Percentiles rank a stretch among this genome's conserved stretches.
These are phyloP conservation scores for Achatina immaculata DNA, from an alignment of 1,140 invertebrate species.

Conservation along the genomic window DNA sequence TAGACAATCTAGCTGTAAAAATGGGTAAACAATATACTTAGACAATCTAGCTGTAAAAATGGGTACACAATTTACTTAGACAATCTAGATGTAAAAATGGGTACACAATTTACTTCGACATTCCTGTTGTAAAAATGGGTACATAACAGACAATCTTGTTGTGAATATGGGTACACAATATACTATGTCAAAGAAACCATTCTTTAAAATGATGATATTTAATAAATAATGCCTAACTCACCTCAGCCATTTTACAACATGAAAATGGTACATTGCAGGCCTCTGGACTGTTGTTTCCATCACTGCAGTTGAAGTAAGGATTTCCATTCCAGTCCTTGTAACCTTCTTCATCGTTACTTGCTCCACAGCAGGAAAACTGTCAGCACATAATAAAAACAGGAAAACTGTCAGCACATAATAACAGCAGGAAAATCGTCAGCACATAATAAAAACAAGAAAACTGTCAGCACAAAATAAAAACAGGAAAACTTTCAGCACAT, in stretches of 20 bases:
- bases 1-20: too few species aligned
- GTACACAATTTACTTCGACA: too few species aligned
- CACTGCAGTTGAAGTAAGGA: constrained; percentile 85
- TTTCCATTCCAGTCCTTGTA: constrained; percentile 95
- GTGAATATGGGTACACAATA: too few species aligned
- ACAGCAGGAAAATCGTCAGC: not conserved
- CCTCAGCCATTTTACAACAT: constrained; percentile 78
- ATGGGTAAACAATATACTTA: too few species aligned
- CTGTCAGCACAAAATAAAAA: not conserved
- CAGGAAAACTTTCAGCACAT: not conserved
- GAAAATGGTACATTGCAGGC: constrained; percentile 92
- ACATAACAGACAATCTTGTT: too few species aligned
- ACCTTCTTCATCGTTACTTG: constrained; percentile 82
- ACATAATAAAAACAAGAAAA: not conserved
- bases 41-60: too few species aligned
- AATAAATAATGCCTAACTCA: constrained; percentile 34
- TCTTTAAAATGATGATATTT: not conserved
- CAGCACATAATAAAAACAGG: not conserved
- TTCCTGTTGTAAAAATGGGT: too few species aligned
- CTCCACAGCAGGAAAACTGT: constrained; percentile 90
- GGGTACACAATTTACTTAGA: too few species aligned
- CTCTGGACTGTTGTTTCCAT: constrained; percentile 76
- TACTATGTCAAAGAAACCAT: not conserved
- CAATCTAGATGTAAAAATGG: too few species aligned
- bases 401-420: not conserved